Evolutionary conservation across 2,888 invertebrate species (phyloP).

Genomic region (Mesoligia furuncula): DNA sequence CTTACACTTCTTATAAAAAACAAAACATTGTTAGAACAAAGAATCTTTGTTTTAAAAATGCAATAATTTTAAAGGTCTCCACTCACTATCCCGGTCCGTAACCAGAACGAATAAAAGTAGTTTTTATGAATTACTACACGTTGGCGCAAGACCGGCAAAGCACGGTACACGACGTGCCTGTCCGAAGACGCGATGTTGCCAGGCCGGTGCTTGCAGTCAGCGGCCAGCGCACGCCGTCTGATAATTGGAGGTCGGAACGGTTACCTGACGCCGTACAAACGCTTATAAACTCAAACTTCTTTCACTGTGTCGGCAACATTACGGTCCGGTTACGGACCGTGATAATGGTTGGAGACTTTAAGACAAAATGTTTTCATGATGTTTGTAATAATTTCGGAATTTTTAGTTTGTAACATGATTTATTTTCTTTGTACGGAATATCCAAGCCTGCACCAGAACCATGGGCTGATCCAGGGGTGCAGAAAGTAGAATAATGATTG

Average conservation of each 20-base stretch:
- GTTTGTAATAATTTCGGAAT: constrained; percentile 71
- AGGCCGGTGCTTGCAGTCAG: too few relatives aligned
- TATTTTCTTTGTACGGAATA: constrained; percentile 71
- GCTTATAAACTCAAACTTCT: not conserved
- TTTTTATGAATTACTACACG: not conserved
- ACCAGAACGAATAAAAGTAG: not conserved
- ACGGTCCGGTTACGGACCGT: constrained; percentile 23
- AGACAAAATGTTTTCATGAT: constrained; percentile 42
- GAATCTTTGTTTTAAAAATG: constrained; percentile 8
- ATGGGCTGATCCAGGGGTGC: constrained; percentile 81
- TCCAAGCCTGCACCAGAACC: constrained; percentile 85
- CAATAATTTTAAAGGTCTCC: not conserved
- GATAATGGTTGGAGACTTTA: constrained; percentile 27
- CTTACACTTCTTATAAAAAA: not conserved
- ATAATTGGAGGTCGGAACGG: not conserved
- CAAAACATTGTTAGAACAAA: constrained; percentile 6
- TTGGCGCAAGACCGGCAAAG: not conserved
- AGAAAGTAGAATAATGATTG: constrained; percentile 85
- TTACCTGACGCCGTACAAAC: not conserved
- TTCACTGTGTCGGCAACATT: not conserved
- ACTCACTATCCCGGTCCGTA: constrained; percentile 31
- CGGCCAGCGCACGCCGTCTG: not conserved
- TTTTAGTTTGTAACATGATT: constrained; percentile 75
- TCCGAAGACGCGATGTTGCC: not conserved
- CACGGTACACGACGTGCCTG: not conserved